Base-by-base conservation (phyloP, 2,113 vertebrate species). In the Nothoprocta pentlandii region DNA sequence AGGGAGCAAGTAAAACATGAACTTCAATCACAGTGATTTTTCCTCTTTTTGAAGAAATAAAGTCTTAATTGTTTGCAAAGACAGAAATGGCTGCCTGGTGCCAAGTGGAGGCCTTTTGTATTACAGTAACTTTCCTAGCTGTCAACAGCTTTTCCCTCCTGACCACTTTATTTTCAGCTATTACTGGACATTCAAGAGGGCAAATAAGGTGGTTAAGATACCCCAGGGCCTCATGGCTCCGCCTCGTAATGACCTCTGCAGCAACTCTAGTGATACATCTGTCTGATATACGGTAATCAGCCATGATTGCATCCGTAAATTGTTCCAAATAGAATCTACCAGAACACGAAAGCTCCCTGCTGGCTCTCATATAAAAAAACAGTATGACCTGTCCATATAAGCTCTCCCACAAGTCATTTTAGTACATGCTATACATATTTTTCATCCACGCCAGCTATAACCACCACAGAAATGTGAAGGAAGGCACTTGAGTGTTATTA, bases 121-220 rank as follows among this genome's bases (percentile, higher is more conserved):
- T 87, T 58, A 91, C 58, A 69, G 54, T 85, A 92, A 92, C 80
- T 95, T 92, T 74, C 67, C 64, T 77, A 61, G 30, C 62, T 92
- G 87, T 89, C 89, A 90, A 86, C 41, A 79, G 44, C 44, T 51
- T 91, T 93, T 94, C 76, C 62, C 89, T 66, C 61, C 30, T 87
- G 64, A 76, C 77, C 68, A 68, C 78, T 92, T 70, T 46, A 26
- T 93, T 95, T 85, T 89, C 87, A 90, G 42, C 47, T 66, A 49
- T 77, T 94, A 85, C 41, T 85, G 84, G 74, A 77, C 80, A 59
- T 87, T 80, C 3, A 54, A 69, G 73, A 90, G 85, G 61, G 51
- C 25, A 88, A 91, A 89, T 77, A 89, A 95, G 53, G 63, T 67
- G 75, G 69, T 86, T 93, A 91, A 87, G 82, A 30, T 69, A 76